A percentile compares a stretch with the other conserved stretches of the same genome.
These are phyloP conservation scores for Dolomedes plantarius DNA, from an alignment of 2,888 invertebrate genomes.

Conservation along the genomic window DNA sequence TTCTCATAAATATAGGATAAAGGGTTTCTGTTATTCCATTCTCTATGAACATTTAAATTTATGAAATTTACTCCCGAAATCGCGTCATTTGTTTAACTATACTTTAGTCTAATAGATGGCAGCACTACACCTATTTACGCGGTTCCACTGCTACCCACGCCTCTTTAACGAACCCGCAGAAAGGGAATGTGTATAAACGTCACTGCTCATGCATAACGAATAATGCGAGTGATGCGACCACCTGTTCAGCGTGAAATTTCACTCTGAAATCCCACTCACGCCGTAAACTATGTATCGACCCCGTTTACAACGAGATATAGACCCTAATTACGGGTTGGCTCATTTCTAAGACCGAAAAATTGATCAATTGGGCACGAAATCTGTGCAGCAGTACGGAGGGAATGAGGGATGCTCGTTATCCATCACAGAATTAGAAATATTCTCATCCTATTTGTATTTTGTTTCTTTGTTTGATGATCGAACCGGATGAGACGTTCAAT, in stretches of 20 bases:
- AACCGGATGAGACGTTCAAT: background rate
- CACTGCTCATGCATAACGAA: slow-evolving; percentile 22
- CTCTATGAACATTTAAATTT: too few species aligned
- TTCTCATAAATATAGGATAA: too few species aligned
- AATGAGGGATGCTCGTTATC: background rate
- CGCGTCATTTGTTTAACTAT: too few species aligned
- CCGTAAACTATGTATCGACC: slow-evolving; percentile 22
- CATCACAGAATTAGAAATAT: slow-evolving; percentile 39
- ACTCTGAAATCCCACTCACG: slow-evolving; percentile 12
- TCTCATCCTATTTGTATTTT: background rate
- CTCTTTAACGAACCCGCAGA: background rate
- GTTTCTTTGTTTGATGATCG: background rate
- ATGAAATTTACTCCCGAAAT: too few species aligned
- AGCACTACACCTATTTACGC: slow-evolving; percentile 25
- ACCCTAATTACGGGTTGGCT: slow-evolving; percentile 28
- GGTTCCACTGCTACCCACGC: background rate
- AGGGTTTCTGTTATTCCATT: too few species aligned
- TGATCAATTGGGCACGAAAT: slow-evolving; percentile 31
- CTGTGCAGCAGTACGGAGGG: background rate
- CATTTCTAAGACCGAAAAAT: slow-evolving; percentile 8
- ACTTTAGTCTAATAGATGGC: slow-evolving; percentile 28
- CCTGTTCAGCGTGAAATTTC: slow-evolving; percentile 46
- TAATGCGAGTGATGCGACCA: slow-evolving; percentile 8
- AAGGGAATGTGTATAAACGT: background rate
- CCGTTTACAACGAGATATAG: slow-evolving; percentile 15